Evolutionary conservation across 2,888 invertebrate species (phyloP).

Genomic region (Brachycybe producta): DNA sequence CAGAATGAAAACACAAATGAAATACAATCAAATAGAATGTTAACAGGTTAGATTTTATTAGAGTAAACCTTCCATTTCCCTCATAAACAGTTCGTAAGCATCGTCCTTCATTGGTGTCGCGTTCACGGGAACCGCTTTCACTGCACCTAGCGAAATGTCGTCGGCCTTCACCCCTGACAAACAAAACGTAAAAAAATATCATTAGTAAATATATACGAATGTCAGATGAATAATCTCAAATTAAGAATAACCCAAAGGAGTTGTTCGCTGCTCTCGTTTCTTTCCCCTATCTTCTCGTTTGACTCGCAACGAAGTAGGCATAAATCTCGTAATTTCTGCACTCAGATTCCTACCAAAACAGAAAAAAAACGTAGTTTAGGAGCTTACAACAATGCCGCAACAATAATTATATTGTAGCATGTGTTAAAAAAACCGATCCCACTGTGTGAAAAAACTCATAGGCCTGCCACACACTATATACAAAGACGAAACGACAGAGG

Average conservation of each 20-base stretch:
- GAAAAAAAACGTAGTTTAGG: too few species aligned
- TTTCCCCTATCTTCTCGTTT: slow-evolving; percentile 62
- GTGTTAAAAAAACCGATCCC: too few species aligned
- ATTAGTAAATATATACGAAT: slow-evolving; percentile 14
- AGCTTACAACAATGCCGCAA: too few species aligned
- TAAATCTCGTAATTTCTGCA: slow-evolving; percentile 88
- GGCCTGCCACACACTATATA: too few species aligned
- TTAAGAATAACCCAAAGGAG: not conserved
- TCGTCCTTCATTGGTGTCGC: slow-evolving; percentile 83
- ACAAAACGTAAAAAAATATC: not conserved
- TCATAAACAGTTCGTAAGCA: slow-evolving; percentile 97
- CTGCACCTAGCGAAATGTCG: slow-evolving; percentile 27
- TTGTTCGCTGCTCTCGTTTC: slow-evolving; percentile 5
- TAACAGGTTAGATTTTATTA: slow-evolving; percentile 36
- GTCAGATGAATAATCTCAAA: not conserved
- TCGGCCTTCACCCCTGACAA: slow-evolving; percentile 26
- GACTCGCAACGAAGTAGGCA: slow-evolving; percentile 81
- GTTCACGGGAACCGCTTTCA: slow-evolving; percentile 28
- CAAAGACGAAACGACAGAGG: too few species aligned
- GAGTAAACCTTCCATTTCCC: slow-evolving; percentile 89
- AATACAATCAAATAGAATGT: too few species aligned
- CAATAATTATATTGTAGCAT: too few species aligned
- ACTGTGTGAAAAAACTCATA: too few species aligned
- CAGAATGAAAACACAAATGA: too few species aligned
- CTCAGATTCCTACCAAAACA: slow-evolving; percentile 53